These are phyloP conservation scores for Siphamia tubifer DNA, from an alignment of 2,113 vertebrate genomes.

Conservation along the genomic window DNA sequence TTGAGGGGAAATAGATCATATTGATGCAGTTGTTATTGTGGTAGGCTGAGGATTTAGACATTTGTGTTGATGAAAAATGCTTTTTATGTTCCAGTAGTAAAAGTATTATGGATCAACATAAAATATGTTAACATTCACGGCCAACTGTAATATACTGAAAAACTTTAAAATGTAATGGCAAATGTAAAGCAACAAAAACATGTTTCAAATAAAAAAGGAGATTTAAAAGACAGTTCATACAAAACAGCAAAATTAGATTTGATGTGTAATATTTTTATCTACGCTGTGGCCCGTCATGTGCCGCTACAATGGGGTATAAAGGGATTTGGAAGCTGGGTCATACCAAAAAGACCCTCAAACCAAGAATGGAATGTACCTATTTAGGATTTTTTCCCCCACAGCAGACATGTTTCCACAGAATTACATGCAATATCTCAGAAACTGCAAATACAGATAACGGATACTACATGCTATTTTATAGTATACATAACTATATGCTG, in stretches of 20 bases:
- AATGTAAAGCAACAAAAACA: background rate
- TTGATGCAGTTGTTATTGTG: constrained; percentile 35
- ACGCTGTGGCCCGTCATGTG: too few relatives aligned
- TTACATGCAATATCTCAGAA: too few relatives aligned
- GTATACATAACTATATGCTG: too few relatives aligned
- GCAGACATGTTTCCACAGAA: too few relatives aligned
- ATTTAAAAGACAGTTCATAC: background rate
- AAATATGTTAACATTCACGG: background rate
- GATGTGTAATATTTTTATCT: too few relatives aligned
- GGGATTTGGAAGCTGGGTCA: background rate
- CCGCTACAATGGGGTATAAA: background rate
- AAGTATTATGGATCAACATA: too few relatives aligned
- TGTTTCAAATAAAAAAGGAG: background rate
- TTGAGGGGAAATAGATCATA: constrained; percentile 34
- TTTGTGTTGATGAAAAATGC: constrained; percentile 7
- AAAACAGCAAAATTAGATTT: too few relatives aligned
- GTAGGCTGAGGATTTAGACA: constrained; percentile 8
- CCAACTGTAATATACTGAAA: background rate
- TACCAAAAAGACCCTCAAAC: too few relatives aligned
- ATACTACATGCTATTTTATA: too few relatives aligned
- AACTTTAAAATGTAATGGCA: background rate
- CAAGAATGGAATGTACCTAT: too few relatives aligned
- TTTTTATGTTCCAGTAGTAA: constrained; percentile 26
- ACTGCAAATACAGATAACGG: too few relatives aligned
- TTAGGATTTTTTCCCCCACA: too few relatives aligned